Evolutionary conservation across 2,797 vertebrate genomes (phyloP).

Genomic region (Toxotes lorentzi): DNA sequence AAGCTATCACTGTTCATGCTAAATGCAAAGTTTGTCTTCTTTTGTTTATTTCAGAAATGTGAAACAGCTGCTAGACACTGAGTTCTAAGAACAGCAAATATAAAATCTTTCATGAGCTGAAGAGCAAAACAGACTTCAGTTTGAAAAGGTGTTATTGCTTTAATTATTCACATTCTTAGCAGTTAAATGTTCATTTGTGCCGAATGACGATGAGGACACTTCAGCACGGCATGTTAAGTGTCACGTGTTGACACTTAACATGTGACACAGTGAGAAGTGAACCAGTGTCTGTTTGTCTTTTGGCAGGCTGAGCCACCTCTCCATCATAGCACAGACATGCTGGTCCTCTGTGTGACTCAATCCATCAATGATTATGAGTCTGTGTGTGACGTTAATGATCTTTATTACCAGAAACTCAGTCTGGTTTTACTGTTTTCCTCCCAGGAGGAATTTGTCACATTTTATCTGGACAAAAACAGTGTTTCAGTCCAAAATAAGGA

Average conservation of each 20-base stretch:
- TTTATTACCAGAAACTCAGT: slow-evolving; percentile 29
- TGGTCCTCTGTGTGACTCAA: slow-evolving; percentile 8
- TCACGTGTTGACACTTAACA: neutral
- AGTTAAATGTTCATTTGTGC: neutral
- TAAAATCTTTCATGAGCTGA: neutral
- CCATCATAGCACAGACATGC: neutral
- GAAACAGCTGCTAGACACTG: too few relatives aligned
- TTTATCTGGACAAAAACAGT: slow-evolving; percentile 24
- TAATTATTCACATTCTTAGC: neutral
- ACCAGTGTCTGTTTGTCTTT: neutral
- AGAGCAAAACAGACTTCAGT: neutral
- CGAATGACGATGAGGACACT: neutral
- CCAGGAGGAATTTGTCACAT: slow-evolving; percentile 37
- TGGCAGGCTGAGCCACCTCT: slow-evolving; percentile 1
- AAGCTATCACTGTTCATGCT: too few relatives aligned
- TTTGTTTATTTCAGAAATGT: neutral
- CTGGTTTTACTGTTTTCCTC: slow-evolving; percentile 29
- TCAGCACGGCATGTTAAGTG: neutral
- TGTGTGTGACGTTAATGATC: slow-evolving; percentile 31
- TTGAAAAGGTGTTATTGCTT: neutral
- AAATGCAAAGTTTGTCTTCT: neutral
- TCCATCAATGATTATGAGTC: slow-evolving; percentile 14
- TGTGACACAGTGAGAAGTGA: neutral
- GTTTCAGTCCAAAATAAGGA: neutral
- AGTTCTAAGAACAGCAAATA: too few relatives aligned